Evolutionary conservation across 2,888 invertebrate species (phyloP), one percentile per base, ranked within the genome.

Genomic region (Mantis religiosa): DNA sequence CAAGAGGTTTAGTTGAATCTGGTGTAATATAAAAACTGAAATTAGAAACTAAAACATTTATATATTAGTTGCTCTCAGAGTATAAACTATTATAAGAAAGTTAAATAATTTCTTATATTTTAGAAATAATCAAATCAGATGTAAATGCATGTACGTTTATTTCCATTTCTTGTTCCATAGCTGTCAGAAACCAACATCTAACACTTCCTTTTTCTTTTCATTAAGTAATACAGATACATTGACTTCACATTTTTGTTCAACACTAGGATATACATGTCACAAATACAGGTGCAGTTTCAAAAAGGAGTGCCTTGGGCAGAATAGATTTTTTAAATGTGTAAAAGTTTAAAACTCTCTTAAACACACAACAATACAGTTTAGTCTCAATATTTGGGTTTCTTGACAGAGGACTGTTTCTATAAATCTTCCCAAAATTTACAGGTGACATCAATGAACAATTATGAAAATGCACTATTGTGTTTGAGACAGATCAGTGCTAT

Each of bases 201-300:
- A 71, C 25, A 20, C 25, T 20, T 71, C 6, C 25, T 20, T 71
- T 71, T 25, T 71, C 20, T 71, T 71, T 41, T 1, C 20, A 47
- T 71, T 71, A 25, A 20, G 54, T 71, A 2, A 71, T 71, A 71
- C 54, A 71, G 12, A 71, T 71, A 71, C 25, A 71, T 8, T 54
- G 54, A 25, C 20, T 71, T 71, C 54, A 71, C 54, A 71, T 71
- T 71, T 71, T 71, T 71, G 15, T 71, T 71, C 54, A 71, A 71
- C 54, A 71, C 20, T 71, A 71, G 54, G 54, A 20, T 20, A 71
- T 20, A 27, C 28, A 30, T 82, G 87, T 83, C 87, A 30, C 71
- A 88, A 71, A 82, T 84, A n/a, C 81, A 84, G 82, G 84, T 88
- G 88, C 82, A 82, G 81, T 85, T 88, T 85, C 88, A 88, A 71